Percentiles rank a stretch among this genome's conserved stretches.
phyloP scores from a whole-genome alignment of 2,888 invertebrate species.

The Calephelis perditalis region DNA sequence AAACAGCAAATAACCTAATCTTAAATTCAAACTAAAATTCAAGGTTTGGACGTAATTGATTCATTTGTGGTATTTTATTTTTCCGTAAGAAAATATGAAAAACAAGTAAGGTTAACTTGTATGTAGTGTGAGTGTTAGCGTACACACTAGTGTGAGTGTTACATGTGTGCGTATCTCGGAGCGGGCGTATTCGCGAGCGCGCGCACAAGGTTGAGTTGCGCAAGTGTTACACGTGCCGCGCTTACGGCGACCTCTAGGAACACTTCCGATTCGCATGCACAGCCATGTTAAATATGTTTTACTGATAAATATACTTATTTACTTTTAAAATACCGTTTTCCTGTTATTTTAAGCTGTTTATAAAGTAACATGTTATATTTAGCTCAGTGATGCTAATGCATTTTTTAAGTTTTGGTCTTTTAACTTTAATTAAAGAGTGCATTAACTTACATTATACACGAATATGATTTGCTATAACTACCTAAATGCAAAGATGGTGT shows the following conservation, averaged over 20 bases:
- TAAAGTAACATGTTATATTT: slow-evolving; percentile 30
- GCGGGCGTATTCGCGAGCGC: slow-evolving; percentile 53
- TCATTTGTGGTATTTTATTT: slow-evolving; percentile 3
- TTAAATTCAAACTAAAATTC: too few relatives aligned
- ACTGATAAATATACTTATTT: slow-evolving; percentile 1
- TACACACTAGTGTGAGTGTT: slow-evolving; percentile 6
- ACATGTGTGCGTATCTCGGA: slow-evolving; percentile 11
- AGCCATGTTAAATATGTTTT: slow-evolving; percentile 33
- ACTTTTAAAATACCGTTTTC: background rate
- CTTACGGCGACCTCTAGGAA: slow-evolving; percentile 58
- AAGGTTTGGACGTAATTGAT: background rate
- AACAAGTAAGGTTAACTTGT: slow-evolving; percentile 7
- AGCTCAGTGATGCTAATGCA: slow-evolving; percentile 41
- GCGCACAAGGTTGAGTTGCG: slow-evolving; percentile 68
- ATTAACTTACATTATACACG: too few relatives aligned
- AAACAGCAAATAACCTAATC: too few relatives aligned
- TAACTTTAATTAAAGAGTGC: too few relatives aligned
- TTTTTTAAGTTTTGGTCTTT: background rate
- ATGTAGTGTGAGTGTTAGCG: background rate
- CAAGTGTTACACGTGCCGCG: slow-evolving; percentile 65
- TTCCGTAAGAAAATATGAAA: slow-evolving; percentile 11
- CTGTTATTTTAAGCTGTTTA: background rate
- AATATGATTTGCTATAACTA: too few relatives aligned
- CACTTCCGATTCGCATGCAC: slow-evolving; percentile 75
- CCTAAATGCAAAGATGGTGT: too few relatives aligned